Base-by-base conservation (phyloP, 2,113 vertebrate species). In the Gracilinanus agilis region DNA sequence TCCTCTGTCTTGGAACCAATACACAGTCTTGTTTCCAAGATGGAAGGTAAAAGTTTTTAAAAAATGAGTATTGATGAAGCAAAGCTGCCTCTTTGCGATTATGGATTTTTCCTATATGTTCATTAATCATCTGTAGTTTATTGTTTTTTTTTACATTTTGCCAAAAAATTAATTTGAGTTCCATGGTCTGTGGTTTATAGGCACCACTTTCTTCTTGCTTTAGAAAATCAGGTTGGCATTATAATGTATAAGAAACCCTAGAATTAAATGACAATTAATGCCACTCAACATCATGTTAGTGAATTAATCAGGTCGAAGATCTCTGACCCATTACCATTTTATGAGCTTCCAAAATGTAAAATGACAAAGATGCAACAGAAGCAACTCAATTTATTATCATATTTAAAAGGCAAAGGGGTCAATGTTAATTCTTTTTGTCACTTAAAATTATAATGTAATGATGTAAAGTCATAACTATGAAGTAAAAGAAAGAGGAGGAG, bases 261-360 rank as follows among this genome's bases (percentile, higher is more conserved):
- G 95, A 94, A 96, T 95, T 92, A 93, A 94, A 90, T 61, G 44
- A 93, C n/a, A 94, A 94, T 95, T 90, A 96, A 55, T 92, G 53
- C 1, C 29, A 92, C 89, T 95, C 58, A 24, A 54, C 90, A 92
- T 89, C 95, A 67, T 58, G 90, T 94, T 88, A 93, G 55, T 90
- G 67, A 95, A 96, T 90, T 88, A 96, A 91, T 93, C 49, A 89
- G 9, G 44, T 53, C 24, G 29, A 92, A 95, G 40, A 97, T 93
- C 53, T 97, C 94, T 91, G 54, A 96, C 95, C 23, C 92, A 58
- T 34, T 61, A 93, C 25, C 44, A 56, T 13, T 90, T 10, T 92
- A 61, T 53, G 54, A 2, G 88, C 2, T 92, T 2, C 29, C 83
- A 94, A 90, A 29, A 89, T 91, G 8, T 21, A 88, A 95, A 95